A percentile compares a stretch with the other conserved stretches of the same genome.
phyloP scores from a whole-genome alignment of 2,113 vertebrate species.

The Nannobrachium achirus region DNA sequence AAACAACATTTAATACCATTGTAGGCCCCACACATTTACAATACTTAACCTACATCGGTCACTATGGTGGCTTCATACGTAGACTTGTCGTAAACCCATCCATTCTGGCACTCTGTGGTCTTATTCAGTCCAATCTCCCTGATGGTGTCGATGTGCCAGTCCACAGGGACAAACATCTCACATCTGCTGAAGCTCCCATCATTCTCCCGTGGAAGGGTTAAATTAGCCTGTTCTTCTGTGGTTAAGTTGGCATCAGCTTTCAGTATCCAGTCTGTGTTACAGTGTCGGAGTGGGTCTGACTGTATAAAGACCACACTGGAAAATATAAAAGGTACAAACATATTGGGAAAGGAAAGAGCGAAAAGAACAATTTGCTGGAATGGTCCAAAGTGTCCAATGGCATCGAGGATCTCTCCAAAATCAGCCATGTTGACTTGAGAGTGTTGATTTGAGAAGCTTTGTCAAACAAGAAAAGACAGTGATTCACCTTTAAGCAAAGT shows the following conservation, averaged over 20 bases:
- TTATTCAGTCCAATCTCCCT: constrained; percentile 72
- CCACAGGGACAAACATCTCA: constrained; percentile 79
- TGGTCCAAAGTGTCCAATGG: constrained; percentile 80
- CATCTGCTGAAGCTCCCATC: constrained; percentile 79
- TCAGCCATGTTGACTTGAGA: constrained; percentile 73
- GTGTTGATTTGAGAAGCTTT: background rate
- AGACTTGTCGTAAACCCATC: constrained; percentile 81
- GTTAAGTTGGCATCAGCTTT: constrained; percentile 72
- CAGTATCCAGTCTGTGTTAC: constrained; percentile 79
- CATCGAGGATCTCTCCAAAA: constrained; percentile 78
- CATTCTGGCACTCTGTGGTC: constrained; percentile 73
- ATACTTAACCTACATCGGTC: constrained; percentile 67
- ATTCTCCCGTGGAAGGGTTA: constrained; percentile 74
- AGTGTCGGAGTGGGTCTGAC: constrained; percentile 70
- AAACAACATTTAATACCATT: too few relatives aligned
- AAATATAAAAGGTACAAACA: constrained; percentile 73
- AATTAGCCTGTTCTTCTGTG: constrained; percentile 72
- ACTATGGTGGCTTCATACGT: constrained; percentile 68
- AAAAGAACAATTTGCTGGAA: constrained; percentile 83
- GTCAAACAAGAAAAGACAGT: too few relatives aligned
- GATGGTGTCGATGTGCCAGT: constrained; percentile 77
- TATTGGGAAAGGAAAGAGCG: constrained; percentile 65
- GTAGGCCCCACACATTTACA: too few relatives aligned
- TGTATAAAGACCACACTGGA: constrained; percentile 83
- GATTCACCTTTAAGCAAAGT: constrained; percentile 43